Conservation (phyloP, 2,888 invertebrate species). For the Hirtodrosophila histrioides region DNA sequence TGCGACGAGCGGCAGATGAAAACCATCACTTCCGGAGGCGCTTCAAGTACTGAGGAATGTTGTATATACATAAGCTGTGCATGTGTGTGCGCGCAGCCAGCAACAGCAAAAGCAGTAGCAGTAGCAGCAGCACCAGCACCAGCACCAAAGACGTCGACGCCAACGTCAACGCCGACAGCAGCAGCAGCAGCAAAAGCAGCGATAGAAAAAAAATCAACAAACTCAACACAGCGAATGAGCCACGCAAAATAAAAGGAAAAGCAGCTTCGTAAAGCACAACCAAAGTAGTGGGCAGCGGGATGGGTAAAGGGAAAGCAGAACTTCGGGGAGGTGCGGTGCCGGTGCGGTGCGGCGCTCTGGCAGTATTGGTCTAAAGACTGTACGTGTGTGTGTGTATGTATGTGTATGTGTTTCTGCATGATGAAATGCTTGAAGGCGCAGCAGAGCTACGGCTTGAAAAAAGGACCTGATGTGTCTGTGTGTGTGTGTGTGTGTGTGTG, state of each 20-base stretch:
- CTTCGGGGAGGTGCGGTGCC: background rate
- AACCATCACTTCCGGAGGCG: conserved; percentile 85
- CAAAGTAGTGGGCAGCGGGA: conserved; percentile 33
- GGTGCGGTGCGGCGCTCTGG: conserved; percentile 10
- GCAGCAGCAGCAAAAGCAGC: conserved; percentile 25
- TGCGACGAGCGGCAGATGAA: conserved; percentile 76
- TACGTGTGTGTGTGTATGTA: background rate
- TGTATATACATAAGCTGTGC: conserved; percentile 62
- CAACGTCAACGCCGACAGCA: conserved; percentile 29
- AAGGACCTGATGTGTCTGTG: conserved; percentile 36
- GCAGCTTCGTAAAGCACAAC: conserved; percentile 42
- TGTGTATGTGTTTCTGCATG: conserved; percentile 25
- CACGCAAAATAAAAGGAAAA: conserved; percentile 75
- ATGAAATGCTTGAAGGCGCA: conserved; percentile 49
- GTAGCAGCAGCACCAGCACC: conserved; percentile 31
- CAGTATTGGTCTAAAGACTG: conserved; percentile 13
- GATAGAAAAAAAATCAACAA: conserved; percentile 46
- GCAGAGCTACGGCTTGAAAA: conserved; percentile 32
- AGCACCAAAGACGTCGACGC: conserved; percentile 31
- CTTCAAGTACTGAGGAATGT: conserved; percentile 84
- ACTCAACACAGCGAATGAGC: conserved; percentile 60
- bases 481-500: background rate
- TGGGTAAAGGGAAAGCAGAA: background rate
- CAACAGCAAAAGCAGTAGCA: conserved; percentile 19
- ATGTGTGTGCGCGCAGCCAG: conserved; percentile 46